Percentiles rank a stretch among this genome's conserved stretches.
Evolutionary conservation across 2,797 vertebrate species (phyloP).

Genomic region (Falco berigora): DNA sequence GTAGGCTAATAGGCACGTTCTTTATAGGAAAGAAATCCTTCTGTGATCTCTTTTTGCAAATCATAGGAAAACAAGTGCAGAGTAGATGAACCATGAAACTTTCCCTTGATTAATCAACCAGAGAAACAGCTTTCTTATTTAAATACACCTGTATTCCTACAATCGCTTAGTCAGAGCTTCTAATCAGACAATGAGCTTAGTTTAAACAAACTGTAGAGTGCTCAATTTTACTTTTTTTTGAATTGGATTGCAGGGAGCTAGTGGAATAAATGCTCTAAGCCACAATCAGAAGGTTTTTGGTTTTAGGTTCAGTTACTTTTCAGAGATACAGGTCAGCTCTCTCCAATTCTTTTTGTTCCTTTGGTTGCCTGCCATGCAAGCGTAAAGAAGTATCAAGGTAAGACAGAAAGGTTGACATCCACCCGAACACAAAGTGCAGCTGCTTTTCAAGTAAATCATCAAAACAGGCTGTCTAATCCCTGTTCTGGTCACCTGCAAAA

Average conservation of each 20-base stretch:
- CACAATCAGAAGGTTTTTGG: not conserved
- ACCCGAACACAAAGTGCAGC: not conserved
- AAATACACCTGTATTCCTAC: not conserved
- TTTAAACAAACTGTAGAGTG: not conserved
- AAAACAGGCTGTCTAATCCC: not conserved
- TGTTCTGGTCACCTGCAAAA: not conserved
- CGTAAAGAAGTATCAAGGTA: not conserved
- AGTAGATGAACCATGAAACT: not conserved
- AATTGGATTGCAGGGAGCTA: not conserved
- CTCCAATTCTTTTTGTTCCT: not conserved
- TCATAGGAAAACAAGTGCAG: not conserved
- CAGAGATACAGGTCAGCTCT: not conserved
- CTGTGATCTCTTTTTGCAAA: not conserved
- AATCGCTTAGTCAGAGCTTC: not conserved
- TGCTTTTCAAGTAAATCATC: not conserved
- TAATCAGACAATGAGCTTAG: not conserved
- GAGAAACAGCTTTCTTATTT: not conserved
- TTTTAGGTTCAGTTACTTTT: not conserved
- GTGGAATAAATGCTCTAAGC: not conserved
- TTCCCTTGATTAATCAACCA: not conserved
- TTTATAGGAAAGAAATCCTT: not conserved
- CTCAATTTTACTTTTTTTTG: not conserved
- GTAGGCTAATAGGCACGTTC: not conserved
- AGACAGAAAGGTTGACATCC: not conserved
- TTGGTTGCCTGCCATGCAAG: not conserved